These are phyloP conservation scores for Ceryle rudis DNA, from an alignment of 2,797 vertebrate genomes.

Conservation along the genomic window DNA sequence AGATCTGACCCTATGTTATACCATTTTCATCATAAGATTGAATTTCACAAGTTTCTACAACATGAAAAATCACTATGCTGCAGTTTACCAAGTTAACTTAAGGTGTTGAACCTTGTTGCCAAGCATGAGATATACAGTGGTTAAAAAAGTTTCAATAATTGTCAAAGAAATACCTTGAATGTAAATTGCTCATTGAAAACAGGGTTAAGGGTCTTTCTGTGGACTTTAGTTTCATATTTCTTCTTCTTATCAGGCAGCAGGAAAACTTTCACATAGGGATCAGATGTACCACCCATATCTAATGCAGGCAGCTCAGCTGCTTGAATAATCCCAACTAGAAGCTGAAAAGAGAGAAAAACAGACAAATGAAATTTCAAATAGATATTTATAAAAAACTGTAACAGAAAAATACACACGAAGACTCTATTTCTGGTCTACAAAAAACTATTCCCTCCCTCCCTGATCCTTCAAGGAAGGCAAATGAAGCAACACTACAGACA, in stretches of 20 bases:
- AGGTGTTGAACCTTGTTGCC: not conserved
- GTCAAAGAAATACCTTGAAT: conserved; percentile 88
- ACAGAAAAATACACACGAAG: conserved; percentile 13
- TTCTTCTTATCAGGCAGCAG: conserved; percentile 99
- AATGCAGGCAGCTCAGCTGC: conserved; percentile 96
- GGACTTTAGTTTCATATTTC: conserved; percentile 99
- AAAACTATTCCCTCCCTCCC: not conserved
- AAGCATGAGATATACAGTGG: not conserved
- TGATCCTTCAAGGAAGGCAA: conserved; percentile 46
- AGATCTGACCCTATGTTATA: not conserved
- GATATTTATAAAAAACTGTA: conserved; percentile 10
- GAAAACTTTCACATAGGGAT: conserved; percentile 98
- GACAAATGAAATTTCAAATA: conserved; percentile 19
- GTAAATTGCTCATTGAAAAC: conserved; percentile 98
- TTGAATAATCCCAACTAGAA: conserved; percentile 97
- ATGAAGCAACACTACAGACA: conserved; percentile 57
- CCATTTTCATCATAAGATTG: not conserved
- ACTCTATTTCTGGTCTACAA: conserved; percentile 43
- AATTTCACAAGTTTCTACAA: not conserved
- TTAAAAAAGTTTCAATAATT: not conserved
- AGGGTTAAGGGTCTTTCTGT: conserved; percentile 98
- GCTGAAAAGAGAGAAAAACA: conserved; percentile 78
- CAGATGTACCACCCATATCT: conserved; percentile 98
- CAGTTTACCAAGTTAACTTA: not conserved
- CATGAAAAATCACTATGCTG: not conserved